Conservation (phyloP, 2,888 invertebrate genomes). For the Morpho helenor region DNA sequence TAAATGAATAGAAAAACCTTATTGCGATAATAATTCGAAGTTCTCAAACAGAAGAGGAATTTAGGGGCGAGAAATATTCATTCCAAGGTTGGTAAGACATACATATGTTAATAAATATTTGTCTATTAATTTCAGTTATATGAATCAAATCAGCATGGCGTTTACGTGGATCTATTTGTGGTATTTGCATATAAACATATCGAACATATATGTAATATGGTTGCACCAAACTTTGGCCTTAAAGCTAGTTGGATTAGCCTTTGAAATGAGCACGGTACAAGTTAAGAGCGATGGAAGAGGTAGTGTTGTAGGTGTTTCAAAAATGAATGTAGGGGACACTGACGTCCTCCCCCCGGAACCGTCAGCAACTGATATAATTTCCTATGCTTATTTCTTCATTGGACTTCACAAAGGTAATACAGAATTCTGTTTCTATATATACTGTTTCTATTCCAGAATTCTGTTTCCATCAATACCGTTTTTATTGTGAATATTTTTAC, state of each 20-base stretch:
- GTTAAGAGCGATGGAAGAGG: conserved; percentile 41
- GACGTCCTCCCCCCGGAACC: conserved; percentile 53
- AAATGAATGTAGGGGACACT: conserved; percentile 29
- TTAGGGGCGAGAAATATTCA: too few species aligned
- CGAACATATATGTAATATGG: conserved; percentile 85
- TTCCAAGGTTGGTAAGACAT: too few species aligned
- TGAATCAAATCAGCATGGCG: conserved; percentile 83
- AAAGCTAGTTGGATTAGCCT: conserved; percentile 89
- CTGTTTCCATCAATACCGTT: too few species aligned
- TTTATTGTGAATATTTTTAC: too few species aligned
- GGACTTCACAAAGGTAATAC: conserved; percentile 89
- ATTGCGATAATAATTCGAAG: too few species aligned
- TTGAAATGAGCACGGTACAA: conserved; percentile 80
- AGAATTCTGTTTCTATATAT: background rate
- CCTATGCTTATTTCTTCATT: conserved; percentile 89
- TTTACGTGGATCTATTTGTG: conserved; percentile 89
- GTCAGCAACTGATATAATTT: conserved; percentile 81
- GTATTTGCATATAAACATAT: conserved; percentile 85
- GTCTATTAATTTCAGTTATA: conserved; percentile 76
- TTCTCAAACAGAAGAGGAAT: too few species aligned
- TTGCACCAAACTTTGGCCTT: conserved; percentile 90
- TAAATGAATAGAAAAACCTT: too few species aligned
- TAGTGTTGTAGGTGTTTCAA: conserved; percentile 16
- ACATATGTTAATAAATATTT: too few species aligned
- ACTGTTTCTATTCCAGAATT: too few species aligned